These are phyloP conservation scores for Pagetopsis macropterus DNA, from an alignment of 2,797 vertebrate genomes.

Conservation along the genomic window DNA sequence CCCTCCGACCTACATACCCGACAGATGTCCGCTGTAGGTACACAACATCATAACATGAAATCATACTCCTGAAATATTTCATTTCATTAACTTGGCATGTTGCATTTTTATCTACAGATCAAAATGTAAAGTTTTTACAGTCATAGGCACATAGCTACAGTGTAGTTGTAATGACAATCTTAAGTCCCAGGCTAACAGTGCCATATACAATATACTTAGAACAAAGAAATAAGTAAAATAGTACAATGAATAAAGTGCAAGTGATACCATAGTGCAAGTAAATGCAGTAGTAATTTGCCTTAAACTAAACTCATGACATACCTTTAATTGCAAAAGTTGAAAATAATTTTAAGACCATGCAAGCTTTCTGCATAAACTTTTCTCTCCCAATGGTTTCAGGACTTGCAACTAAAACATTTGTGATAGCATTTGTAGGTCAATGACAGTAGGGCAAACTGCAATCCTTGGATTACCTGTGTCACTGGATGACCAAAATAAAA, in stretches of 20 bases:
- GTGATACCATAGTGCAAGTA: too few species aligned
- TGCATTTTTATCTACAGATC: not conserved
- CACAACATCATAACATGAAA: not conserved
- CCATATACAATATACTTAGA: too few species aligned
- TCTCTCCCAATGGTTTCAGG: not conserved
- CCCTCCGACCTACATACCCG: slow-evolving; percentile 97
- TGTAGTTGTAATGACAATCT: too few species aligned
- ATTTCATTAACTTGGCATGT: not conserved
- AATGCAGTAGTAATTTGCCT: not conserved
- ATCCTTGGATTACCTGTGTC: slow-evolving; percentile 57
- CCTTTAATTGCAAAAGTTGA: not conserved
- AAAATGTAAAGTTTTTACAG: too few species aligned
- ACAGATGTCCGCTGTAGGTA: slow-evolving; percentile 90
- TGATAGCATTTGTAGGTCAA: too few species aligned
- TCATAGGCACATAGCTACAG: too few species aligned
- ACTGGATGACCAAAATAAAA: slow-evolving; percentile 44
- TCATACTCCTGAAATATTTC: not conserved
- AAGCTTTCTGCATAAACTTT: not conserved
- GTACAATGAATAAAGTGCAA: too few species aligned
- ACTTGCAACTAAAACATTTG: not conserved
- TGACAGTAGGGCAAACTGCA: slow-evolving; percentile 21
- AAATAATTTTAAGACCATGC: not conserved
- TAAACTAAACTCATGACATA: not conserved
- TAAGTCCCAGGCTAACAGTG: too few species aligned
- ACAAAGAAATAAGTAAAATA: too few species aligned